A percentile compares a stretch with the other conserved stretches of the same genome.
These are phyloP conservation scores for Clinocottus analis DNA, from an alignment of 2,113 vertebrate species.

Conservation along the genomic window DNA sequence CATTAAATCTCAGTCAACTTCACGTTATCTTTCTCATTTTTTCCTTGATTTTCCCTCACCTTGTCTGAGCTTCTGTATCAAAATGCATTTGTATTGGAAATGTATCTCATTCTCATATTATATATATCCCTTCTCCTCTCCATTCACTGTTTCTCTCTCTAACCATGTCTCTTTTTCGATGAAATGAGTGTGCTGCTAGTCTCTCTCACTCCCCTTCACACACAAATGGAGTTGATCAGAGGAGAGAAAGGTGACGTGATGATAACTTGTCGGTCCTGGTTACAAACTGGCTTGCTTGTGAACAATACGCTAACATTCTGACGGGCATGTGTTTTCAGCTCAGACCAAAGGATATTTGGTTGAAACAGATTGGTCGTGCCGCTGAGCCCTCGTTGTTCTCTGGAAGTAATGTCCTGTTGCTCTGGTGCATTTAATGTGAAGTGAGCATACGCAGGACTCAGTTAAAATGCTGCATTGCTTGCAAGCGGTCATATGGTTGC, in stretches of 20 bases:
- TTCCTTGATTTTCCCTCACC: neutral
- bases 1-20: neutral
- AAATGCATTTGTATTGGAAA: neutral
- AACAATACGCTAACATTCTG: neutral
- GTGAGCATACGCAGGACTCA: neutral
- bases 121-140: neutral
- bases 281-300: neutral
- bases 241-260: neutral
- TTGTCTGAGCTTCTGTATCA: neutral
- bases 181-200: neutral
- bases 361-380: neutral
- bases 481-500: neutral
- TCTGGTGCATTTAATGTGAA: neutral
- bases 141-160: constrained; percentile 1
- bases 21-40: neutral
- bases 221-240: no score
- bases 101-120: neutral
- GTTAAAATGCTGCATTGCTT: neutral
- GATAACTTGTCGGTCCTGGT: neutral
- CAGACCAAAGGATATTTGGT: neutral
- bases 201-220: neutral
- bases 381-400: neutral
- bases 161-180: constrained; percentile 1
- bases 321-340: neutral
- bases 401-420: neutral